These are phyloP conservation scores for Polypterus senegalus DNA, from an alignment of 2,113 vertebrate species.

Conservation along the genomic window DNA sequence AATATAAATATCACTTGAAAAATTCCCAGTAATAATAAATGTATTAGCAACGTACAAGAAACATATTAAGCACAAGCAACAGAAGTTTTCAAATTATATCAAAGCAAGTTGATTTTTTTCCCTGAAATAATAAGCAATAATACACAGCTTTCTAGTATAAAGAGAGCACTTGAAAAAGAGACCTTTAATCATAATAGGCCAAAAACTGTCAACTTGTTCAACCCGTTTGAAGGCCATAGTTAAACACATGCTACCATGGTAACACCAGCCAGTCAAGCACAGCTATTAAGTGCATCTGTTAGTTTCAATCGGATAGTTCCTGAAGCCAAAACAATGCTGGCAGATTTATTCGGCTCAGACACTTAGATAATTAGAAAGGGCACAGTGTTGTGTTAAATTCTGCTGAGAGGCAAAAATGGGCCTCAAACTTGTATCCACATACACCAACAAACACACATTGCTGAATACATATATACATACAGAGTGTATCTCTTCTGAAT, in stretches of 20 bases:
- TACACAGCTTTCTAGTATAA: too few relatives aligned
- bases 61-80: too few relatives aligned
- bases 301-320: background rate
- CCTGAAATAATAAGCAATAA: too few relatives aligned
- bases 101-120: too few relatives aligned
- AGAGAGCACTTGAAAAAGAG: too few relatives aligned
- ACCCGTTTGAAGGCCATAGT: background rate
- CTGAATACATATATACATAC: constrained; percentile 4
- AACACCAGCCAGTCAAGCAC: background rate
- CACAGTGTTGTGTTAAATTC: too few relatives aligned
- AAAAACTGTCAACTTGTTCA: background rate
- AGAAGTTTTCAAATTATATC: too few relatives aligned
- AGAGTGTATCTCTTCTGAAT: constrained; percentile 26
- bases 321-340: background rate
- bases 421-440: constrained; percentile 17
- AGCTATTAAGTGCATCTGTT: background rate
- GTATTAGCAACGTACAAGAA: too few relatives aligned
- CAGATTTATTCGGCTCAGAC: background rate
- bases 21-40: too few relatives aligned
- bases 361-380: too few relatives aligned
- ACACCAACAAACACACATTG: constrained; percentile 11
- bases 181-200: too few relatives aligned
- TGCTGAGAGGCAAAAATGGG: constrained; percentile 7
- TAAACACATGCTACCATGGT: background rate
- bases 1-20: too few relatives aligned